Evolutionary conservation across 2,797 vertebrate species (phyloP).

Genomic region (Saxicola maurus): DNA sequence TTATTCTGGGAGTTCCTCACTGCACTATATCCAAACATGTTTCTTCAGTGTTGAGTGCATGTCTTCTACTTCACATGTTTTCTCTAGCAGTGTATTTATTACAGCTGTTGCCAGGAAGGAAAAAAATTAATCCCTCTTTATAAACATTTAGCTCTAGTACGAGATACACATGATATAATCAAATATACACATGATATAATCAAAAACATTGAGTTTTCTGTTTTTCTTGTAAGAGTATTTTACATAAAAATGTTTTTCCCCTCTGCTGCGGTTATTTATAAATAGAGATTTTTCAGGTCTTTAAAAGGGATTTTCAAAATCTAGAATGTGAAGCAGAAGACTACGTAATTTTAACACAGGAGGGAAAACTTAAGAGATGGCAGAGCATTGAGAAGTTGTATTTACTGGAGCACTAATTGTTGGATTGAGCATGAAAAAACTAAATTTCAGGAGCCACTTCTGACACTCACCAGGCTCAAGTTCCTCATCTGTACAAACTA

Average conservation of each 20-base stretch:
- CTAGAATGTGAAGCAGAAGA: not conserved
- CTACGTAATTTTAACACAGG: accelerated
- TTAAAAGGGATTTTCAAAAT: not conserved
- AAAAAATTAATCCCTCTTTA: not conserved
- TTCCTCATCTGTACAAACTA: not conserved
- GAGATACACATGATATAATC: not conserved
- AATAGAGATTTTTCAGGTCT: not conserved
- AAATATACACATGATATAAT: not conserved
- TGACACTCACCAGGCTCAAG: not conserved
- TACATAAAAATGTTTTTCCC: not conserved
- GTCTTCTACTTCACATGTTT: not conserved
- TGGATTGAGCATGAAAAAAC: not conserved
- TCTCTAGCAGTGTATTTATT: not conserved
- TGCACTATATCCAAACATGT: not conserved
- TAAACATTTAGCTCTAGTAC: not conserved
- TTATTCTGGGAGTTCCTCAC: not conserved
- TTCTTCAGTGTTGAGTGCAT: not conserved
- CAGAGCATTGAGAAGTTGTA: not conserved
- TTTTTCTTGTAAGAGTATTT: not conserved
- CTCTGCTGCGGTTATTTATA: not conserved
- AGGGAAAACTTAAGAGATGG: not conserved
- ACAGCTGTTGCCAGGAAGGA: not conserved
- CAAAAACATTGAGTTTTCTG: not conserved
- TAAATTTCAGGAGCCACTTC: not conserved
- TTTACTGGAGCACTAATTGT: not conserved